Evolutionary conservation across 2,797 vertebrate species (phyloP).

Genomic region (Channallabes apus): DNA sequence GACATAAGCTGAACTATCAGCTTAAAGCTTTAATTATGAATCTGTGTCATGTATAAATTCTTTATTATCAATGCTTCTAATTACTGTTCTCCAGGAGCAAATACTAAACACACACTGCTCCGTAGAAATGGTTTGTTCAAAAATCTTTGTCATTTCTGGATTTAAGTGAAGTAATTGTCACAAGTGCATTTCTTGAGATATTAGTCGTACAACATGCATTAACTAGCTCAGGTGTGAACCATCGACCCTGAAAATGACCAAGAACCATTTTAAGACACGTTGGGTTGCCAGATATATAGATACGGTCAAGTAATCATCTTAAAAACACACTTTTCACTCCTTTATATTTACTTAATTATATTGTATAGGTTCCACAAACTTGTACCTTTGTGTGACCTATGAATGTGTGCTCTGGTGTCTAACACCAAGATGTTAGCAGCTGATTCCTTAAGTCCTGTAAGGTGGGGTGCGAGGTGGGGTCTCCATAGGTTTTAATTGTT

Average conservation of each 20-base stretch:
- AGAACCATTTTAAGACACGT: neutral
- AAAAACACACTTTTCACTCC: neutral
- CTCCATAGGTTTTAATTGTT: too few relatives aligned
- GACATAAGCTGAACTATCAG: neutral
- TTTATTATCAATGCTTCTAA: conserved; percentile 51
- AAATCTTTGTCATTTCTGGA: neutral
- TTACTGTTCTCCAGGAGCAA: conserved; percentile 56
- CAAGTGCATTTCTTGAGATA: conserved; percentile 34
- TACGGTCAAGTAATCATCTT: neutral
- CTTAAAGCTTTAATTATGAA: neutral
- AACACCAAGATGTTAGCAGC: too few relatives aligned
- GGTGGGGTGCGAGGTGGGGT: too few relatives aligned
- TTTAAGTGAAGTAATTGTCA: conserved; percentile 49
- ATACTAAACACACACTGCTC: conserved; percentile 25
- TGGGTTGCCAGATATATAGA: neutral
- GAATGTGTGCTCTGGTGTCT: too few relatives aligned
- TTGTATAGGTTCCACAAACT: too few relatives aligned
- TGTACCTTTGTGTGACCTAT: too few relatives aligned
- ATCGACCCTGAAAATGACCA: conserved; percentile 21
- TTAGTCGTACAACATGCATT: conserved; percentile 48
- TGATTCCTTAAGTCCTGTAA: too few relatives aligned
- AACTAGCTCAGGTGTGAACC: conserved; percentile 36
- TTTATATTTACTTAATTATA: too few relatives aligned
- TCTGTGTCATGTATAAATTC: neutral
- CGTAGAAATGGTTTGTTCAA: conserved; percentile 51